phyloP scores from a whole-genome alignment of 2,888 invertebrate species.

The Cyclophora albipunctata region DNA sequence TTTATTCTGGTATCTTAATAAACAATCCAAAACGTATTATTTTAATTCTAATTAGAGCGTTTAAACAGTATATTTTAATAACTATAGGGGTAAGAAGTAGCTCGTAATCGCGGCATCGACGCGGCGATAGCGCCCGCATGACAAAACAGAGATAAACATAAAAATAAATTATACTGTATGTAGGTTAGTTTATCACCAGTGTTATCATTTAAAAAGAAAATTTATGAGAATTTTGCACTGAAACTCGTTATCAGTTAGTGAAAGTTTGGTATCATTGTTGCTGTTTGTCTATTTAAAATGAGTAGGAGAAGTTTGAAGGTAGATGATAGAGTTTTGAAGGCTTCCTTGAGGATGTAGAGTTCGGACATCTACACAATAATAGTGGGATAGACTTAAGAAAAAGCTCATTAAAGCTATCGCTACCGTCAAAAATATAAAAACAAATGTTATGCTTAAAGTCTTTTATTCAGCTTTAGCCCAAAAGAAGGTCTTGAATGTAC shows the following conservation, averaged over 20 bases:
- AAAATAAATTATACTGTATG: constrained; percentile 31
- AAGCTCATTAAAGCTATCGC: too few species aligned
- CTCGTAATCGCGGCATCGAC: constrained; percentile 17
- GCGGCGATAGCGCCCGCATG: constrained; percentile 33
- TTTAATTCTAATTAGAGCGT: too few species aligned
- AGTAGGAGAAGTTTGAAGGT: too few species aligned
- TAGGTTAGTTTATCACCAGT: constrained; percentile 18
- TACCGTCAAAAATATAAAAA: too few species aligned
- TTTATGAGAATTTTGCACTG: constrained; percentile 12
- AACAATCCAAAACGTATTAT: too few species aligned
- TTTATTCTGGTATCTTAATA: too few species aligned
- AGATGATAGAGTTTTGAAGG: too few species aligned
- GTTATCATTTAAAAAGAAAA: constrained; percentile 14
- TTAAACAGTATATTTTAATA: neutral
- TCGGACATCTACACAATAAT: too few species aligned
- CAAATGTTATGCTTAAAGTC: too few species aligned
- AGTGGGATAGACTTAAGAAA: too few species aligned
- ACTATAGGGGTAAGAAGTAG: constrained; percentile 15
- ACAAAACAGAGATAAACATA: constrained; percentile 23
- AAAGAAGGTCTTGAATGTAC: neutral
- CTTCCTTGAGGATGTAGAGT: too few species aligned
- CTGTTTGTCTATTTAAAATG: neutral
- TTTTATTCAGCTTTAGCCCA: too few species aligned
- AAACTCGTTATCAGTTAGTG: constrained; percentile 5
- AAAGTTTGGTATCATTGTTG: constrained; percentile 4